Evolutionary conservation across 2,888 invertebrate genomes (phyloP).

Genomic region (Alsophila aescularia): DNA sequence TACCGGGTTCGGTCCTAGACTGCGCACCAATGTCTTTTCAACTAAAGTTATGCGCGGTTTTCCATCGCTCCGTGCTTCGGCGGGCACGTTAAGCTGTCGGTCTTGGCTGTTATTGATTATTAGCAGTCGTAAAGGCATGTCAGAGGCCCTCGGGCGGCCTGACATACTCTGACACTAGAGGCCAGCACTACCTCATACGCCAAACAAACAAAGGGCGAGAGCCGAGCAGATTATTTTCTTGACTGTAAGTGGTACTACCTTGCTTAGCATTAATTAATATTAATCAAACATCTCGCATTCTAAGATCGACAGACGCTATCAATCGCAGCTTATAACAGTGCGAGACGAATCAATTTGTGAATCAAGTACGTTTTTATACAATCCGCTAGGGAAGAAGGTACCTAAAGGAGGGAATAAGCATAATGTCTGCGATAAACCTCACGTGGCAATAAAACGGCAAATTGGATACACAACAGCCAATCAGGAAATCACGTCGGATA

Average conservation of each 20-base stretch:
- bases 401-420: slow-evolving; percentile 50
- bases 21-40: no score
- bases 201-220: no score
- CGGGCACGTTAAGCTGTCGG: no score
- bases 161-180: no score
- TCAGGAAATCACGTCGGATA: slow-evolving; percentile 49
- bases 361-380: slow-evolving; percentile 19
- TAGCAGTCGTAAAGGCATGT: no score
- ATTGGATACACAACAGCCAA: slow-evolving; percentile 57
- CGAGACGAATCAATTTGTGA: slow-evolving; percentile 11
- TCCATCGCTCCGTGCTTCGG: no score
- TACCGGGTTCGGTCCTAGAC: no score
- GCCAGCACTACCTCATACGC: no score
- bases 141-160: no score
- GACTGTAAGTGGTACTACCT: neutral
- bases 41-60: no score
- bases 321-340: slow-evolving; percentile 6
- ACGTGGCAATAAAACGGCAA: slow-evolving; percentile 62
- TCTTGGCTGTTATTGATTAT: no score
- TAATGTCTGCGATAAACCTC: slow-evolving; percentile 61
- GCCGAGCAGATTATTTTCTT: no score
- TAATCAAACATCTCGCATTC: slow-evolving; percentile 8
- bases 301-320: slow-evolving; percentile 10
- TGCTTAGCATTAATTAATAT: slow-evolving; percentile 15
- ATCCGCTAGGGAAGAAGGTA: slow-evolving; percentile 31